Evolutionary conservation across 2,888 invertebrate species (phyloP).

Genomic region (Cephus runcator): DNA sequence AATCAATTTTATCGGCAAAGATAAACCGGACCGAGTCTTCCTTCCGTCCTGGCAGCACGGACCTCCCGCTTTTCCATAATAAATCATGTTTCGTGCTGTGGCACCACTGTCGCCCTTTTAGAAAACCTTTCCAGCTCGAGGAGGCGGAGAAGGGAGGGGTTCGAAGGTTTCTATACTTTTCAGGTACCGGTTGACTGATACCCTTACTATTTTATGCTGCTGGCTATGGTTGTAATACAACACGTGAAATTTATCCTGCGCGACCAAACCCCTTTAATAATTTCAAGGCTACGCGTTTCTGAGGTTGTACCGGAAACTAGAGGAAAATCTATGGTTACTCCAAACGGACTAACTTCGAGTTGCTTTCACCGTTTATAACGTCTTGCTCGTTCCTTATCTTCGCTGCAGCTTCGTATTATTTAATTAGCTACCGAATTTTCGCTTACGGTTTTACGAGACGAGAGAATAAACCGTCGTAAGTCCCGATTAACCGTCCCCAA

Average conservation of each 20-base stretch:
- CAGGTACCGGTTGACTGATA: neutral
- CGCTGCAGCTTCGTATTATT: neutral
- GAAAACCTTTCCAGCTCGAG: neutral
- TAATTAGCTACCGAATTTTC: neutral
- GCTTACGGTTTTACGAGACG: neutral
- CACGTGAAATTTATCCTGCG: neutral
- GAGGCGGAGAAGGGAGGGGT: neutral
- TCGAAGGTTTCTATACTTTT: neutral
- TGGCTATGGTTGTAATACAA: neutral
- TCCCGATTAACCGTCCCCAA: neutral
- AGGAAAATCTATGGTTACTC: neutral
- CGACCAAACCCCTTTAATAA: neutral
- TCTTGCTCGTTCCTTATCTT: neutral
- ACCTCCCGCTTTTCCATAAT: slow-evolving; percentile 28
- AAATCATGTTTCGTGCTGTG: slow-evolving; percentile 33
- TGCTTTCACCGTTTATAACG: neutral
- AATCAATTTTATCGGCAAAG: slow-evolving; percentile 58
- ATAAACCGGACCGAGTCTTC: slow-evolving; percentile 50
- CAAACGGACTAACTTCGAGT: neutral
- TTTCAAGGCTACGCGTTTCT: neutral
- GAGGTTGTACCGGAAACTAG: neutral
- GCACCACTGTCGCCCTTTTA: neutral
- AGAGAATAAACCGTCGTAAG: neutral
- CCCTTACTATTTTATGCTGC: neutral
- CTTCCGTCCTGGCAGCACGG: slow-evolving; percentile 39